These are phyloP conservation scores for Erebia aethiops DNA, from an alignment of 2,888 invertebrate genomes.

Conservation along the genomic window DNA sequence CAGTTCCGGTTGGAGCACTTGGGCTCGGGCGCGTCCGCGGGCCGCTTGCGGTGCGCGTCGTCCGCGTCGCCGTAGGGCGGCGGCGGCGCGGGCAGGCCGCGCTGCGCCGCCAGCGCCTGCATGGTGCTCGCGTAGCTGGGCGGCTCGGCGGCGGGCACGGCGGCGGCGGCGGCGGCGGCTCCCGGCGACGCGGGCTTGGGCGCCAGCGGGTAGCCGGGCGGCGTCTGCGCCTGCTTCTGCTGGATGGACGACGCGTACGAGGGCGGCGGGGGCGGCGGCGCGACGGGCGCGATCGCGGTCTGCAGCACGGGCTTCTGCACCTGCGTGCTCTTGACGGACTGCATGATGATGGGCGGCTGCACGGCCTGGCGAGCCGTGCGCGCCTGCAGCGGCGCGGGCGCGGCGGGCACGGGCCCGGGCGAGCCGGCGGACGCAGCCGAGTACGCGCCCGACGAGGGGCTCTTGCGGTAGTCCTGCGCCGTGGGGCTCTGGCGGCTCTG, in stretches of 20 bases:
- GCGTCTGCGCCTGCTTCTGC: constrained; percentile 85
- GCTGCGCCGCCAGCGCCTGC: constrained; percentile 89
- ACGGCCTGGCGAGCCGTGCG: constrained; percentile 94
- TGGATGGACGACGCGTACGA: constrained; percentile 92
- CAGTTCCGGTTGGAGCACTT: constrained; percentile 81
- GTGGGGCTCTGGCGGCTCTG: constrained; percentile 94
- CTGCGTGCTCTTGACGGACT: constrained; percentile 97
- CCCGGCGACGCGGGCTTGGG: constrained; percentile 82
- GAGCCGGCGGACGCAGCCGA: constrained; percentile 93
- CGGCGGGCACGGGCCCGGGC: constrained; percentile 90
- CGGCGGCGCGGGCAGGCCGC: constrained; percentile 87
- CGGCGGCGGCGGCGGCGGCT: constrained; percentile 65
- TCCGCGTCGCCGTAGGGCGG: constrained; percentile 85
- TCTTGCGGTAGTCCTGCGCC: constrained; percentile 91
- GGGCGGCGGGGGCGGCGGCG: constrained; percentile 89
- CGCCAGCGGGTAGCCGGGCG: constrained; percentile 77
- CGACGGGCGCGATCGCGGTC: constrained; percentile 96
- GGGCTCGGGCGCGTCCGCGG: constrained; percentile 82
- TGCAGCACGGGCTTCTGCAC: constrained; percentile 97
- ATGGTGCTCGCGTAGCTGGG: constrained; percentile 96
- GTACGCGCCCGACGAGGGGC: constrained; percentile 93
- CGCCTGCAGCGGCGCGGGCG: constrained; percentile 91
- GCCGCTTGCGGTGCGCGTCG: constrained; percentile 85
- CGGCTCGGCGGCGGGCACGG: constrained; percentile 92
- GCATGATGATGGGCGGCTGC: constrained; percentile 97